Percentiles rank a stretch among this genome's conserved stretches.
Evolutionary conservation across 1,140 invertebrate genomes (phyloP).

Genomic region (Drosophila ohnishii): DNA sequence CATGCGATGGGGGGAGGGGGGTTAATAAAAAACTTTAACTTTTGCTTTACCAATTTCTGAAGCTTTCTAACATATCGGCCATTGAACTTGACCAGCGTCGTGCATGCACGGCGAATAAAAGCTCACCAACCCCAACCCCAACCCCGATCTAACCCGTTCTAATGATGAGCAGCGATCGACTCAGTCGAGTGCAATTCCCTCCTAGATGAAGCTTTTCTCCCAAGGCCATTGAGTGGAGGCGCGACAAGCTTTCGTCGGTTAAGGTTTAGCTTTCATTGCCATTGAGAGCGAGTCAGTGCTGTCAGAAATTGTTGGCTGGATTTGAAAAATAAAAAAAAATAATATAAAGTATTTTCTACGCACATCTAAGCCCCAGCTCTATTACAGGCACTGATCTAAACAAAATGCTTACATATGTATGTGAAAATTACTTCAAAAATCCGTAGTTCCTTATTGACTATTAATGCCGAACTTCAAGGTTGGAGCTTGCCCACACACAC

Average conservation of each 20-base stretch:
- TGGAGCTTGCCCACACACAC: neutral
- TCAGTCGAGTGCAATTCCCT: conserved; percentile 12
- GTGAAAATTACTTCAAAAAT: neutral
- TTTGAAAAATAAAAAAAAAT: neutral
- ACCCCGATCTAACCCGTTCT: conserved; percentile 32
- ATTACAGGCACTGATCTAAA: too few species aligned
- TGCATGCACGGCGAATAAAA: conserved; percentile 24
- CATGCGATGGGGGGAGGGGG: conserved; percentile 12
- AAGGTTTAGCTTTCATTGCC: conserved; percentile 47
- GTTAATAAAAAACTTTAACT: conserved; percentile 3
- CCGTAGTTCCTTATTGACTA: too few species aligned
- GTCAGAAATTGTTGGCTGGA: conserved; percentile 1
- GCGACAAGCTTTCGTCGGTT: conserved; percentile 25
- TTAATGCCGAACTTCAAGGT: too few species aligned
- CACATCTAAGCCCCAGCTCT: neutral
- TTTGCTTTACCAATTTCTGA: conserved; percentile 18
- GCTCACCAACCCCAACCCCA: conserved; percentile 13
- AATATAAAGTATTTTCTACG: too few species aligned
- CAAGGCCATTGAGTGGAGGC: conserved; percentile 1
- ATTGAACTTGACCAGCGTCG: conserved; percentile 43
- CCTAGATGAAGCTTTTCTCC: conserved; percentile 15
- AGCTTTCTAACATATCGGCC: conserved; percentile 40
- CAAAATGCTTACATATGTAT: neutral
- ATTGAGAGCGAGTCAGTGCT: conserved; percentile 20
- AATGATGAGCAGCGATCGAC: conserved; percentile 16